phyloP scores from a whole-genome alignment of 2,888 invertebrate species.

The Craniophora ligustri region DNA sequence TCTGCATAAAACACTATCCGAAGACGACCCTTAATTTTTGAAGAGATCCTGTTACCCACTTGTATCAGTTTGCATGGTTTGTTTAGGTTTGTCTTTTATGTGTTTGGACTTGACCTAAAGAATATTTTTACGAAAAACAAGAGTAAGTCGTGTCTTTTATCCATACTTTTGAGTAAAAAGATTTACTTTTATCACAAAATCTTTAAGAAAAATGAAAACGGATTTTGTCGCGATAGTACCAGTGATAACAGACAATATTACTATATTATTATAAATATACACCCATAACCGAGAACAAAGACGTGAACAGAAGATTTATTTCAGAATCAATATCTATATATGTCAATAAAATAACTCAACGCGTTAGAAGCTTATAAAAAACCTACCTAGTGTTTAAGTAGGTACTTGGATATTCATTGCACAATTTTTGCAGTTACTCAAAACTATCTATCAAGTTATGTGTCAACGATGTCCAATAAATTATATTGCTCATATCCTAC shows the following conservation, averaged over 20 bases:
- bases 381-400: too few species aligned
- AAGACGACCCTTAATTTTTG: conserved; percentile 76
- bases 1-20: conserved; percentile 81
- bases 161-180: too few species aligned
- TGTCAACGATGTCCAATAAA: conserved; percentile 44
- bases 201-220: too few species aligned
- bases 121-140: background rate
- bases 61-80: conserved; percentile 60
- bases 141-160: background rate
- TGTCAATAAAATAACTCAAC: conserved; percentile 5
- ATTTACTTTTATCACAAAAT: too few species aligned
- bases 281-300: too few species aligned
- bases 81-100: conserved; percentile 6
- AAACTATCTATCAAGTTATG: conserved; percentile 44
- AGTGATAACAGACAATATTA: too few species aligned
- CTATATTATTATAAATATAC: too few species aligned
- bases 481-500: conserved; percentile 46
- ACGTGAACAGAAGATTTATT: too few species aligned
- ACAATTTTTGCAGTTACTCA: conserved; percentile 53
- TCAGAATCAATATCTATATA: too few species aligned
- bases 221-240: too few species aligned
- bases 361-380: conserved; percentile 13
- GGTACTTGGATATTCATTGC: conserved; percentile 43
- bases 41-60: conserved; percentile 81
- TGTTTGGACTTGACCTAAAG: background rate